phyloP scores from a whole-genome alignment of 2,888 invertebrate genomes.

The Augochlorella aurata region DNA sequence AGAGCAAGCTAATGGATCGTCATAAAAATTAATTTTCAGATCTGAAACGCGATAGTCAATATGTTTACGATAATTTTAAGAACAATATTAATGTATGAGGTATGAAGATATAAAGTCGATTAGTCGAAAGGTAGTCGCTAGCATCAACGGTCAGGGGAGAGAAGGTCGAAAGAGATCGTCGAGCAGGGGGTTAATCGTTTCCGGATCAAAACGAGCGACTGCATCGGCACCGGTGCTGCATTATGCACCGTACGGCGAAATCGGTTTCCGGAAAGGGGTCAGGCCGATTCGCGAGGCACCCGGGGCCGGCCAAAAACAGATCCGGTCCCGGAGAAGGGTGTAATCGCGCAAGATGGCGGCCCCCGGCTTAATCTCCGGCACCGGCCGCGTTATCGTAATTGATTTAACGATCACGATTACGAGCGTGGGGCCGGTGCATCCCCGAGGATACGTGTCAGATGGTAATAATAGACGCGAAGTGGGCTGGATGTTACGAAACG shows the following conservation, averaged over 20 bases:
- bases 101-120: too few relatives aligned
- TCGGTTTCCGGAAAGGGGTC: slow-evolving; percentile 51
- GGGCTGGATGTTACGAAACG: slow-evolving; percentile 66
- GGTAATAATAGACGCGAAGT: slow-evolving; percentile 67
- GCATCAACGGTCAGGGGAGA: too few relatives aligned
- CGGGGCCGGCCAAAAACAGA: slow-evolving; percentile 24
- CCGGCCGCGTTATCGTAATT: slow-evolving; percentile 52
- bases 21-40: too few relatives aligned
- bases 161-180: too few relatives aligned
- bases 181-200: too few relatives aligned
- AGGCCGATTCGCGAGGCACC: slow-evolving; percentile 19
- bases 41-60: too few relatives aligned
- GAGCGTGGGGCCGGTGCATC: slow-evolving; percentile 38
- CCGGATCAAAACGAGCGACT: too few relatives aligned
- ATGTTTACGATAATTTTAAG: too few relatives aligned
- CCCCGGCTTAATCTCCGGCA: slow-evolving; percentile 18
- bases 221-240: background rate
- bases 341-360: slow-evolving; percentile 25
- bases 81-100: too few relatives aligned
- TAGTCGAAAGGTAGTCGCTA: too few relatives aligned
- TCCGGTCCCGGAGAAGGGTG: background rate
- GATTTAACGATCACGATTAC: slow-evolving; percentile 59
- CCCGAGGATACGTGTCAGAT: slow-evolving; percentile 52
- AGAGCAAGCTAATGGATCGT: too few relatives aligned
- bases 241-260: slow-evolving; percentile 1